A percentile compares a stretch with the other conserved stretches of the same genome.
These are phyloP conservation scores for Syngnathus scovelli DNA, from an alignment of 2,113 vertebrate genomes.

Conservation along the genomic window DNA sequence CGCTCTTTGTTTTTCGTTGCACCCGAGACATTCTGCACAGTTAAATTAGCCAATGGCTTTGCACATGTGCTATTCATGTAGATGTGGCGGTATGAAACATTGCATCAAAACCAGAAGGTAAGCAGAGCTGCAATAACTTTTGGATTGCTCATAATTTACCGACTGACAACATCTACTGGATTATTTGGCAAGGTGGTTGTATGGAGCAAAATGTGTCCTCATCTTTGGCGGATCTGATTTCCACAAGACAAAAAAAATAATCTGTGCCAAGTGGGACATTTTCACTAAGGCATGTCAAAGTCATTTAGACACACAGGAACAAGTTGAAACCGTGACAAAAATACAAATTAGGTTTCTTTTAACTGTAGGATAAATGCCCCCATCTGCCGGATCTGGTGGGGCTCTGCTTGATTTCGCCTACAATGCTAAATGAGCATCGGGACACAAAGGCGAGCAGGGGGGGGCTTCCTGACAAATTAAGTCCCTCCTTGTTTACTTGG, in stretches of 20 bases:
- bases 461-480: constrained; percentile 13
- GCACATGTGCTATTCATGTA: no score
- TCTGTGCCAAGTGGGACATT: not conserved
- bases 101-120: not conserved
- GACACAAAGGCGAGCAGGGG: not conserved
- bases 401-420: not conserved
- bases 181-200: not conserved
- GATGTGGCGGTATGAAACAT: no score
- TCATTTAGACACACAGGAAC: not conserved
- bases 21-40: no score
- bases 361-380: not conserved
- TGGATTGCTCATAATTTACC: not conserved
- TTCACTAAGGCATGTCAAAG: not conserved
- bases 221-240: not conserved
- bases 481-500: constrained; percentile 14
- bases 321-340: not conserved
- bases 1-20: not conserved
- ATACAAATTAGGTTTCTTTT: not conserved
- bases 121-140: not conserved
- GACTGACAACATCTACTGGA: no score
- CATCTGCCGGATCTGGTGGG: not conserved
- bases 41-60: no score
- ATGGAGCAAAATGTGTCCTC: not conserved
- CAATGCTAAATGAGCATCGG: not conserved
- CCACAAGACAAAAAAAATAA: not conserved